Conservation (phyloP, 2,888 invertebrate genomes). For the Mellilla xanthometata region DNA sequence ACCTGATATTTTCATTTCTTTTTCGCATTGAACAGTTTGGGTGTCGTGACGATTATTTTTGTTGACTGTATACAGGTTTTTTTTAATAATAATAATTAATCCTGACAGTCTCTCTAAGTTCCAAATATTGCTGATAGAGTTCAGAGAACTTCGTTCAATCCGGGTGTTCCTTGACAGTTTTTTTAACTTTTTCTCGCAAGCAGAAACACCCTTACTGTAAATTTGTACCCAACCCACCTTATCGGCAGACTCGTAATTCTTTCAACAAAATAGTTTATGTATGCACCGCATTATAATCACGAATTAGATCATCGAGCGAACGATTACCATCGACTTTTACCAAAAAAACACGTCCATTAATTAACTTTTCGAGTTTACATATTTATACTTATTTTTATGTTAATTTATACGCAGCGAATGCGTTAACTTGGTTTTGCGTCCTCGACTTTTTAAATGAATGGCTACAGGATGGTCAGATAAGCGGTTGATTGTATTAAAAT, state of each 20-base stretch:
- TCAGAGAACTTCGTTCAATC: too few species aligned
- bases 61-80: too few species aligned
- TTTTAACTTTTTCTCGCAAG: too few species aligned
- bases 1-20: too few species aligned
- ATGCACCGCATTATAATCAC: constrained; percentile 47
- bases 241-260: constrained; percentile 40
- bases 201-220: constrained; percentile 2
- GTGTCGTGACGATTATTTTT: too few species aligned
- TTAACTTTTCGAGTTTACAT: constrained; percentile 51
- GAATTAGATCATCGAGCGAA: constrained; percentile 49
- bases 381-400: constrained; percentile 47
- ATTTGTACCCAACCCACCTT: constrained; percentile 9
- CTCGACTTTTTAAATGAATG: constrained; percentile 17
- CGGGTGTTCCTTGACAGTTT: too few species aligned
- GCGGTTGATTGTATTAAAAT: constrained; percentile 3
- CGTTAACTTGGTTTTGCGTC: constrained; percentile 52
- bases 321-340: constrained; percentile 54
- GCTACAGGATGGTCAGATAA: constrained; percentile 14
- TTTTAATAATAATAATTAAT: too few species aligned
- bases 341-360: constrained; percentile 56
- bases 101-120: too few species aligned
- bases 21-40: too few species aligned
- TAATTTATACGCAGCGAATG: constrained; percentile 73
- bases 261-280: constrained; percentile 42
- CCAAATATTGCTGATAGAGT: too few species aligned